A percentile compares a stretch with the other conserved stretches of the same genome.
Evolutionary conservation across 2,888 invertebrate species (phyloP).

Genomic region (Sipha maydis): DNA sequence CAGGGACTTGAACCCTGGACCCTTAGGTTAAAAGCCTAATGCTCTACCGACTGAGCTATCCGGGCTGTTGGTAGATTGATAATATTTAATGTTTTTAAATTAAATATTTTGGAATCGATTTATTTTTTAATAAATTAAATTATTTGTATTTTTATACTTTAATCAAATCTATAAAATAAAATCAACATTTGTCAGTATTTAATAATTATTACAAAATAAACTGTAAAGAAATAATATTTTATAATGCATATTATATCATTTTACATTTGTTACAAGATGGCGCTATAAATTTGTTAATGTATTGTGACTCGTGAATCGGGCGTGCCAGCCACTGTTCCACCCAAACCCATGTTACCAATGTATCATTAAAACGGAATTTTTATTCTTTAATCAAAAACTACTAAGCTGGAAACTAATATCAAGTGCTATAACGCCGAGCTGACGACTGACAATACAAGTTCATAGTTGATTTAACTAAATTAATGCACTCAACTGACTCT

Average conservation of each 20-base stretch:
- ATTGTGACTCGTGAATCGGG: constrained; percentile 38
- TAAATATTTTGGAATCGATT: not conserved
- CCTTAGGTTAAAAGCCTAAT: constrained; percentile 67
- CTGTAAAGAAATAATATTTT: not conserved
- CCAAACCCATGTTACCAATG: constrained; percentile 33
- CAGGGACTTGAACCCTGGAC: constrained; percentile 67
- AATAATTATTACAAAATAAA: not conserved
- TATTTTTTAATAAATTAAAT: not conserved
- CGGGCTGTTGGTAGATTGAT: constrained; percentile 63
- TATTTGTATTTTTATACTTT: not conserved
- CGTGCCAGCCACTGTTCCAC: constrained; percentile 38
- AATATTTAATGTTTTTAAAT: not conserved
- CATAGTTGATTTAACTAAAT: not conserved
- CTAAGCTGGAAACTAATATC: not conserved
- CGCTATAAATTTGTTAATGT: constrained; percentile 9
- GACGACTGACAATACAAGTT: not conserved
- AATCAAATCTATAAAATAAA: not conserved
- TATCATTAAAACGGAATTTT: constrained; percentile 48
- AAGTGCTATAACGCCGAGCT: not conserved
- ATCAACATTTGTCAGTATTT: not conserved
- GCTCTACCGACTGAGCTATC: constrained; percentile 67
- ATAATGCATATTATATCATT: not conserved
- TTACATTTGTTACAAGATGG: constrained; percentile 34
- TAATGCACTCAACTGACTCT: not conserved
- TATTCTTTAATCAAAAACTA: constrained; percentile 40